A percentile compares a stretch with the other conserved stretches of the same genome.
Evolutionary conservation across 2,888 invertebrate genomes (phyloP).

Genomic region (Brassicogethes aeneus): DNA sequence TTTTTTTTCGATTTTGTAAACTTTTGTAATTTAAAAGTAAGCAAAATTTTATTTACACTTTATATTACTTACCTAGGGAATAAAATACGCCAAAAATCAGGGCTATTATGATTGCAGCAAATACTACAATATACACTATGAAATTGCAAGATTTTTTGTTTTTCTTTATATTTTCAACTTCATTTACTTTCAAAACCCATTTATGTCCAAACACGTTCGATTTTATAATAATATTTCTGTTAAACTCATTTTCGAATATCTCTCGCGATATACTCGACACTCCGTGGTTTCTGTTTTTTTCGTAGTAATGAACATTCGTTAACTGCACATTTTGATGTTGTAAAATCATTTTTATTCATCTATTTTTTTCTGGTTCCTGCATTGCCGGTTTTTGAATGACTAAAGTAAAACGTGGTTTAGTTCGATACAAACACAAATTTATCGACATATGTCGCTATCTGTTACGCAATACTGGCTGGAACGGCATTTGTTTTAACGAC

Average conservation of each 20-base stretch:
- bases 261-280: constrained; percentile 31
- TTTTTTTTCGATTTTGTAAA: too few species aligned
- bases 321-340: constrained; percentile 30
- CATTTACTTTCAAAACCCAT: constrained; percentile 38
- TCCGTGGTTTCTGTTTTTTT: constrained; percentile 21
- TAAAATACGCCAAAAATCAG: constrained; percentile 30
- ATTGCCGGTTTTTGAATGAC: too few species aligned
- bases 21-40: too few species aligned
- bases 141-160: constrained; percentile 13
- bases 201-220: constrained; percentile 35
- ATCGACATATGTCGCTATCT: too few species aligned
- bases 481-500: too few species aligned
- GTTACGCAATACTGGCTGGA: too few species aligned
- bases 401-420: too few species aligned
- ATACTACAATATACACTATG: constrained; percentile 27
- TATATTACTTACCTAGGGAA: constrained; percentile 29
- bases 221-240: constrained; percentile 31
- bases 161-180: constrained; percentile 15
- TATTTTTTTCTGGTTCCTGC: constrained; percentile 3
- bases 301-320: constrained; percentile 36
- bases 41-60: too few species aligned
- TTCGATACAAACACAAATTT: too few species aligned
- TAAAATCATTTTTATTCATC: constrained; percentile 20
- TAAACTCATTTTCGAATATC: constrained; percentile 24
- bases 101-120: constrained; percentile 28